Percentiles rank a stretch among this genome's conserved stretches.
Evolutionary conservation across 2,888 invertebrate genomes (phyloP).

Genomic region (Malthinus seriepunctatus): DNA sequence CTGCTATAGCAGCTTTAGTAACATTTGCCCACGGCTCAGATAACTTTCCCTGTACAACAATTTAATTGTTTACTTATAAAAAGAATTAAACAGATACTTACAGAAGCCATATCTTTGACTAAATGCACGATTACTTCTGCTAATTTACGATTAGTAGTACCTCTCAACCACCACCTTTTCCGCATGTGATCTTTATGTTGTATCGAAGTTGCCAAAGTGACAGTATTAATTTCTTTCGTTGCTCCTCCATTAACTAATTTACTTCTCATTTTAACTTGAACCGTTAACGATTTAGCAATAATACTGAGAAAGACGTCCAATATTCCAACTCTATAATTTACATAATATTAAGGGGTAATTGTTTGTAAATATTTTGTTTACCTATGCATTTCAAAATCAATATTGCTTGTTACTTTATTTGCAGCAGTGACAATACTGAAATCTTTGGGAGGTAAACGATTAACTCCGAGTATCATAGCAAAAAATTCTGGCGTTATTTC

Average conservation of each 20-base stretch:
- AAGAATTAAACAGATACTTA: slow-evolving; percentile 54
- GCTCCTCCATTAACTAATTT: slow-evolving; percentile 52
- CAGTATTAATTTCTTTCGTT: slow-evolving; percentile 58
- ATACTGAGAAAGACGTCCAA: slow-evolving; percentile 89
- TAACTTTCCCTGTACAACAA: slow-evolving; percentile 71
- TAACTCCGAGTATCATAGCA: slow-evolving; percentile 74
- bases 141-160: slow-evolving; percentile 80
- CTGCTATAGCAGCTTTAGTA: slow-evolving; percentile 86
- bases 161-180: slow-evolving; percentile 82
- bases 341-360: neutral
- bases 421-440: slow-evolving; percentile 71
- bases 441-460: slow-evolving; percentile 72
- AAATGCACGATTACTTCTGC: slow-evolving; percentile 87
- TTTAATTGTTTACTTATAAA: neutral
- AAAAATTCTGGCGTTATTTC: slow-evolving; percentile 87
- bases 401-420: slow-evolving; percentile 55
- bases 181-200: slow-evolving; percentile 62
- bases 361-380: slow-evolving; percentile 25
- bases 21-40: slow-evolving; percentile 84
- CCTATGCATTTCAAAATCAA: slow-evolving; percentile 60
- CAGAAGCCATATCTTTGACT: slow-evolving; percentile 90
- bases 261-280: slow-evolving; percentile 76
- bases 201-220: slow-evolving; percentile 64
- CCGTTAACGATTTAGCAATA: slow-evolving; percentile 86
- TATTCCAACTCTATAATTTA: slow-evolving; percentile 66